Evolutionary conservation across 1,140 invertebrate species (phyloP), one percentile per base, ranked within the genome.

Genomic region (Sminthurides bifidus): DNA sequence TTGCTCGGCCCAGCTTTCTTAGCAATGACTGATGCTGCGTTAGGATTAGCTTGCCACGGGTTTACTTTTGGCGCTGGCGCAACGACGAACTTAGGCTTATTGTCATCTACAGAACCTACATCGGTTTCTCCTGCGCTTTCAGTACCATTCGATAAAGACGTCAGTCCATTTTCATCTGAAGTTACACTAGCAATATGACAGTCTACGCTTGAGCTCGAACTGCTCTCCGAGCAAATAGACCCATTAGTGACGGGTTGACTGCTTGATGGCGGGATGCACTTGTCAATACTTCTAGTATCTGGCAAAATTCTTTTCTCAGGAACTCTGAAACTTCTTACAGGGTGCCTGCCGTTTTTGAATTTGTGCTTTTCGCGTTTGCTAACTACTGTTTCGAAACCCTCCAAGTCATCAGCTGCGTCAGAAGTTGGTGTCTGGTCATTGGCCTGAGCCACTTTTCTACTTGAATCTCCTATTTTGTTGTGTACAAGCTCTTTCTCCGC

Each of bases 1-100:
- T 49, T 49, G 5, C 19, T 8, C 10, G 30, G 8, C 27, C 49
- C 21, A 41, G 27, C 19, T 57, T 52, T 29, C 35, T 57, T 52
- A 44, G 58, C 52, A 55, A 55, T 56, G 12, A 59, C 19, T 29
- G 53, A 51, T n/a, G 56, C 52, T 19, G 60, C 56, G 27, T 62
- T 62, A 2, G 52, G 24, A 54, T 62, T 62, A 3, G 43, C 55
- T 43, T 44, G 40, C 60, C 60, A 62, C 6, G 60, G 60, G 45
- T 62, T 62, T 17, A 62, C 41, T 40, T 41, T 44, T 35, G 60
- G 60, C 23, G 46, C 24, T 0, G 60, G 60, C 2, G 60, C 60
- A 27, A 26, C 44, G 2, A 61, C 52, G 30, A 52, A 52, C 30
- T 45, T 41, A 3, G 45, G 27, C 31, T 52, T 51, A 17, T 43